Percentiles rank a stretch among this genome's conserved stretches.
Evolutionary conservation across 2,797 vertebrate genomes (phyloP).

Genomic region (Hafferia zeledoni): DNA sequence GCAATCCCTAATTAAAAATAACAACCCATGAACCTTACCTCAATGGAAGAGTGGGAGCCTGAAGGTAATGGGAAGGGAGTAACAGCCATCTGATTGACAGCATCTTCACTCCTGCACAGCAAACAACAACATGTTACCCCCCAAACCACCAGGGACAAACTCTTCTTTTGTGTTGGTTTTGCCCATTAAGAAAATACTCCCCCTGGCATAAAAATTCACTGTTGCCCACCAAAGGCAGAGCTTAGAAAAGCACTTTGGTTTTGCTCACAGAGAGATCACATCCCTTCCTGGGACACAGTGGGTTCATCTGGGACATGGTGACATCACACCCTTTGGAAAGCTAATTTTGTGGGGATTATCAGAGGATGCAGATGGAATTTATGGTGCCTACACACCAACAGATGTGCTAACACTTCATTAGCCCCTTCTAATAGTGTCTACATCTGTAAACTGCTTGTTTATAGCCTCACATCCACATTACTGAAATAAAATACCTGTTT

Average conservation of each 20-base stretch:
- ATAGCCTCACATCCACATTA: not conserved
- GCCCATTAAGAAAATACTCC: not conserved
- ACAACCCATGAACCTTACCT: slow-evolving; percentile 77
- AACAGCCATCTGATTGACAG: slow-evolving; percentile 91
- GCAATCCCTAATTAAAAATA: not conserved
- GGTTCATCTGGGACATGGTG: not conserved
- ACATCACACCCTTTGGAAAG: not conserved
- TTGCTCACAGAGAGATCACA: not conserved
- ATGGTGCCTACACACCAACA: not conserved
- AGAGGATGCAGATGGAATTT: not conserved
- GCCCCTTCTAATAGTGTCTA: not conserved
- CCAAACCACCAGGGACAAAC: not conserved
- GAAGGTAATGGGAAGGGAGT: slow-evolving; percentile 79
- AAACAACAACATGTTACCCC: not conserved
- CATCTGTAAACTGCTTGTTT: not conserved
- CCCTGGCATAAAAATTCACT: not conserved
- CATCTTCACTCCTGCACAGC: slow-evolving; percentile 86
- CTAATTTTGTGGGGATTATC: not conserved
- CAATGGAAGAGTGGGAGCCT: slow-evolving; percentile 71
- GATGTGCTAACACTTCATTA: not conserved
- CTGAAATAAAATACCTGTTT: not conserved
- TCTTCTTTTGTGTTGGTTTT: not conserved
- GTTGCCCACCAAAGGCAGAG: not conserved
- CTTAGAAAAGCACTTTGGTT: not conserved
- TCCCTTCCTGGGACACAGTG: not conserved